phyloP scores from a whole-genome alignment of 1,140 invertebrate species.

The Cyclargus thomasi region DNA sequence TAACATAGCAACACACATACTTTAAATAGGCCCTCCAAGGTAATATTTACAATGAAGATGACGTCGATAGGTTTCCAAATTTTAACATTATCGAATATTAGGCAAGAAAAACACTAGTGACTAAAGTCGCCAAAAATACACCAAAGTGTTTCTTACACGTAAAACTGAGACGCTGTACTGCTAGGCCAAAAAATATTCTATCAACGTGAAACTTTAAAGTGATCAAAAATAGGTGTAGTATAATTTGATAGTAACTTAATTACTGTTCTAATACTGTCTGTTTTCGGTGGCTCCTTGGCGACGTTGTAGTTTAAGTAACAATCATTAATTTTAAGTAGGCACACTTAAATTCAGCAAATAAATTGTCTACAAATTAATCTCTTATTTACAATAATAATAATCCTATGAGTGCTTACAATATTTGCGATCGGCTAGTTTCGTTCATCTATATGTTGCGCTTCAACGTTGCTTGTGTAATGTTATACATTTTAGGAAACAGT shows the following conservation, averaged over 20 bases:
- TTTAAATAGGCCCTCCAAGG: constrained; percentile 62
- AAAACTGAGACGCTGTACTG: background rate
- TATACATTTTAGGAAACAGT: background rate
- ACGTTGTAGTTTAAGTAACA: constrained; percentile 26
- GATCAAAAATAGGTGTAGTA: constrained; percentile 1
- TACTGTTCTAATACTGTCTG: background rate
- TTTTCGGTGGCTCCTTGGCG: constrained; percentile 30
- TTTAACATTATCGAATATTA: constrained; percentile 61
- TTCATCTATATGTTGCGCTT: background rate
- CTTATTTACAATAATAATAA: constrained; percentile 51
- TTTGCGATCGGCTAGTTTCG: constrained; percentile 36
- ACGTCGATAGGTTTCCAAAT: constrained; percentile 57
- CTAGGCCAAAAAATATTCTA: constrained; percentile 1
- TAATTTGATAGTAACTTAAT: background rate
- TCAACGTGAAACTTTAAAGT: constrained; percentile 3
- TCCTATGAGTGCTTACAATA: constrained; percentile 33
- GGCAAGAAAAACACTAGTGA: constrained; percentile 62
- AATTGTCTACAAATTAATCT: constrained; percentile 56
- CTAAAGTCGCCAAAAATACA: constrained; percentile 33
- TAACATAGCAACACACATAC: constrained; percentile 56
- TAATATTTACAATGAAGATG: constrained; percentile 70
- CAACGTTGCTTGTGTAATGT: no score
- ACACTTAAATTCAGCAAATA: constrained; percentile 62
- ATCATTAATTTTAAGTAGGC: constrained; percentile 42
- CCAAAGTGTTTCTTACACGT: background rate